Percentiles rank a stretch among this genome's conserved stretches.
Evolutionary conservation across 2,797 vertebrate genomes (phyloP).

Genomic region (Adelosebastes latens): DNA sequence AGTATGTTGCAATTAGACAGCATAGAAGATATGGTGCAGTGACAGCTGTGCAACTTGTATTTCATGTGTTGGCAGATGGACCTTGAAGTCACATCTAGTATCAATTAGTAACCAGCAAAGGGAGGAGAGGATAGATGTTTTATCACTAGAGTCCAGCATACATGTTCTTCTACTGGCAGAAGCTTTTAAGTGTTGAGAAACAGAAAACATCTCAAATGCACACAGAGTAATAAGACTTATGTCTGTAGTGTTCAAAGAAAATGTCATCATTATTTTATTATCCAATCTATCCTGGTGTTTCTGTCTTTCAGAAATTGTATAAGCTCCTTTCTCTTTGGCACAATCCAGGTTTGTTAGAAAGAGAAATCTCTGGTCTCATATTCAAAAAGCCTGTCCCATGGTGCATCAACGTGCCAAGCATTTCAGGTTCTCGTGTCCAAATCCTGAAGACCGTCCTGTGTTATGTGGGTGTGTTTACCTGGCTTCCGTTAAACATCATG

Average conservation of each 20-base stretch:
- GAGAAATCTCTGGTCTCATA: background rate
- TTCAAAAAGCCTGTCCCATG: background rate
- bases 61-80: background rate
- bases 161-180: background rate
- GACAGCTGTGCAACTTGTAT: background rate
- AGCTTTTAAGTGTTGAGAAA: background rate
- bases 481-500: too few relatives aligned
- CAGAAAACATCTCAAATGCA: background rate
- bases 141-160: background rate
- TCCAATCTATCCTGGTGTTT: background rate
- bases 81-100: background rate
- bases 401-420: background rate
- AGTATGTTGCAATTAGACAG: background rate
- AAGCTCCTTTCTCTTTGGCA: background rate
- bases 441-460: background rate
- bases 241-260: background rate
- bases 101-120: constrained; percentile 4
- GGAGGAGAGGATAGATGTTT: background rate
- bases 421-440: background rate
- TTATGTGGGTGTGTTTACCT: background rate
- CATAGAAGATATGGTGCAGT: background rate
- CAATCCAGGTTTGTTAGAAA: background rate
- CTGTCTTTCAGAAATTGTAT: background rate
- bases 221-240: background rate
- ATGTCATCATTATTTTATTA: background rate